These are phyloP conservation scores for Chitala chitala DNA, from an alignment of 2,113 vertebrate species.

Conservation along the genomic window DNA sequence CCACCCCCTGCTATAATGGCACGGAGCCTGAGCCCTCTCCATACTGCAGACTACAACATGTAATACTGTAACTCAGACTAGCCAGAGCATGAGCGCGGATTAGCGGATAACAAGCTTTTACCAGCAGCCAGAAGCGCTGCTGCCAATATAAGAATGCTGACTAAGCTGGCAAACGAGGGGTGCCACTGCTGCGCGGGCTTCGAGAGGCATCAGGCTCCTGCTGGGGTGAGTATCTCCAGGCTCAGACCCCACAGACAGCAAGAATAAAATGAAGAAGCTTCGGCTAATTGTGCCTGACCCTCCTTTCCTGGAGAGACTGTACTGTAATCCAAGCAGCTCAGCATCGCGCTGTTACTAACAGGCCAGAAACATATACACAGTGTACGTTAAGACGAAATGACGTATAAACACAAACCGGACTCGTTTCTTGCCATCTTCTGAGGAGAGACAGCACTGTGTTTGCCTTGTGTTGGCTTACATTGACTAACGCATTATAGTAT, in stretches of 20 bases:
- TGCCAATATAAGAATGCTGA: conserved; percentile 46
- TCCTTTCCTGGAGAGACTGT: neutral
- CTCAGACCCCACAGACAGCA: neutral
- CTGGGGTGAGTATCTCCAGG: neutral
- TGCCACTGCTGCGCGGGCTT: conserved; percentile 26
- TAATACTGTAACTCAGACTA: conserved; percentile 37
- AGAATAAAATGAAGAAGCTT: neutral
- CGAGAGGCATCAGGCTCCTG: neutral
- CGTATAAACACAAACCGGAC: neutral
- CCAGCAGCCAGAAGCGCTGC: conserved; percentile 37
- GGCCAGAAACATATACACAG: neutral
- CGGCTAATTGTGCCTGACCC: neutral
- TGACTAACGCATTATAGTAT: conserved; percentile 8
- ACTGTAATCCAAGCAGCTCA: too few relatives aligned
- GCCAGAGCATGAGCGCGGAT: conserved; percentile 41
- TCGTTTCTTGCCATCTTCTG: neutral
- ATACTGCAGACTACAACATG: conserved; percentile 36
- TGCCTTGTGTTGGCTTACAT: neutral
- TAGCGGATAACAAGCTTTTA: conserved; percentile 50
- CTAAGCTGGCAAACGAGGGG: conserved; percentile 41
- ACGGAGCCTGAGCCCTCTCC: conserved; percentile 16
- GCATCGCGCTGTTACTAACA: neutral
- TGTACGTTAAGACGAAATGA: conserved; percentile 31
- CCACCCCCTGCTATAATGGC: conserved; percentile 6
- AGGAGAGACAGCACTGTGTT: too few relatives aligned